These are phyloP conservation scores for Bradypodion ventrale DNA, from an alignment of 2,797 vertebrate species.

Conservation along the genomic window DNA sequence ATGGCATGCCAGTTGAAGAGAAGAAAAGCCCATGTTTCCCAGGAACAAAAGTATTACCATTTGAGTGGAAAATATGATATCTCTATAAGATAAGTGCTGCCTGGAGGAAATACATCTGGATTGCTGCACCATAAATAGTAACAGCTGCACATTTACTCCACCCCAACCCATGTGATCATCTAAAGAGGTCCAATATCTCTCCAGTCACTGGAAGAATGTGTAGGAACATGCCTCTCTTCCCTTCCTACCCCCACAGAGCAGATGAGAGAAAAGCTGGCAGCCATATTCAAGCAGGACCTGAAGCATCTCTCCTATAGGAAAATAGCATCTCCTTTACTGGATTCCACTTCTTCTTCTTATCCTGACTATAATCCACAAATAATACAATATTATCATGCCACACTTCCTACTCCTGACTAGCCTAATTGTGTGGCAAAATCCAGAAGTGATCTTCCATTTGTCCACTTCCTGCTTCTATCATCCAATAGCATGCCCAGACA, in stretches of 20 bases:
- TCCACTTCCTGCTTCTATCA: neutral
- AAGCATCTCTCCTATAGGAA: too few relatives aligned
- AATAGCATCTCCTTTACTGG: too few relatives aligned
- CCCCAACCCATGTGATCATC: neutral
- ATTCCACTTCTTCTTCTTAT: too few relatives aligned
- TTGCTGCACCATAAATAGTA: conserved; percentile 13
- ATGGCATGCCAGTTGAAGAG: neutral
- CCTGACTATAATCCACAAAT: too few relatives aligned
- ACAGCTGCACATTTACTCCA: conserved; percentile 2
- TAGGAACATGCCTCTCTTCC: neutral
- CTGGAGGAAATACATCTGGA: conserved; percentile 18
- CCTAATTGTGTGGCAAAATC: neutral
- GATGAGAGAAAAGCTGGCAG: too few relatives aligned
- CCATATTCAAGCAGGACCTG: too few relatives aligned
- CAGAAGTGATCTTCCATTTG: neutral
- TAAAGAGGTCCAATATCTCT: neutral
- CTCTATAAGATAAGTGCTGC: conserved; percentile 17
- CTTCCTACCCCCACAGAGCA: too few relatives aligned
- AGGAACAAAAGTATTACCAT: neutral
- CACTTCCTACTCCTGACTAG: neutral
- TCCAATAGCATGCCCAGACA: too few relatives aligned
- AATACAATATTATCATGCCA: too few relatives aligned
- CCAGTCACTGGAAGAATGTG: neutral
- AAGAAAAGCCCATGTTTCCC: neutral
- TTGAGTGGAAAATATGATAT: conserved; percentile 16